Percentiles rank a stretch among this genome's conserved stretches.
These are phyloP conservation scores for Sycophila sp. DNA, from an alignment of 1,140 invertebrate species.

Conservation along the genomic window DNA sequence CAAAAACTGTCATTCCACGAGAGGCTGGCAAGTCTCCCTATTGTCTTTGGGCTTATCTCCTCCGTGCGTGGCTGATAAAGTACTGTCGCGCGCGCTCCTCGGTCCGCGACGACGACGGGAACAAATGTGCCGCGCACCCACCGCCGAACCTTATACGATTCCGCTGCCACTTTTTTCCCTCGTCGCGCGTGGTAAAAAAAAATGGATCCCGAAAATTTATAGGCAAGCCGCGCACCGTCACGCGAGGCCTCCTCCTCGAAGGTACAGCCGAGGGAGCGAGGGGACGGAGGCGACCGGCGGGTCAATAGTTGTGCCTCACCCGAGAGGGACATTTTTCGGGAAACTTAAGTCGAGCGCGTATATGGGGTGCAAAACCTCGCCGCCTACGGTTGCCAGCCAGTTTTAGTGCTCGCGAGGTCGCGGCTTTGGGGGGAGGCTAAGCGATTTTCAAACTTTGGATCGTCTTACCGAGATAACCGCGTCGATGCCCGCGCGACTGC, in stretches of 20 bases:
- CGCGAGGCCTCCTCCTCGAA: background rate
- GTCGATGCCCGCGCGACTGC: background rate
- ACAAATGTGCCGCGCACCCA: background rate
- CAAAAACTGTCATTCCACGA: background rate
- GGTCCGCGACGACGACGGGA: no score
- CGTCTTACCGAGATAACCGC: conserved; percentile 31
- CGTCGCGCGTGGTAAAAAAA: background rate
- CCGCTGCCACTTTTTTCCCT: background rate
- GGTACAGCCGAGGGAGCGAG: background rate
- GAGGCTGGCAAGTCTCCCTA: conserved; percentile 4
- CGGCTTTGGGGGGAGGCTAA: conserved; percentile 21
- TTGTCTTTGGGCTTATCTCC: conserved; percentile 14
- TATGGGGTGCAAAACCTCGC: conserved; percentile 1
- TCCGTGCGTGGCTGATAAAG: background rate
- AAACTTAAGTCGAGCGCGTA: background rate
- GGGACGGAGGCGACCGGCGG: background rate
- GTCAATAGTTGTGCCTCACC: conserved; percentile 29
- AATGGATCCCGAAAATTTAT: conserved; percentile 3
- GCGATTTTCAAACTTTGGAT: conserved; percentile 44
- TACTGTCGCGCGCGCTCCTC: background rate
- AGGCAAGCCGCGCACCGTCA: background rate
- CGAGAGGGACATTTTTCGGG: background rate
- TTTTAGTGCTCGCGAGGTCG: conserved; percentile 15
- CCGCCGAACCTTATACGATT: conserved; percentile 2
- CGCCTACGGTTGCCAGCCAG: background rate